A percentile compares a stretch with the other conserved stretches of the same genome.
These are phyloP conservation scores for Fregata magnificens DNA, from an alignment of 2,113 vertebrate genomes.

Conservation along the genomic window DNA sequence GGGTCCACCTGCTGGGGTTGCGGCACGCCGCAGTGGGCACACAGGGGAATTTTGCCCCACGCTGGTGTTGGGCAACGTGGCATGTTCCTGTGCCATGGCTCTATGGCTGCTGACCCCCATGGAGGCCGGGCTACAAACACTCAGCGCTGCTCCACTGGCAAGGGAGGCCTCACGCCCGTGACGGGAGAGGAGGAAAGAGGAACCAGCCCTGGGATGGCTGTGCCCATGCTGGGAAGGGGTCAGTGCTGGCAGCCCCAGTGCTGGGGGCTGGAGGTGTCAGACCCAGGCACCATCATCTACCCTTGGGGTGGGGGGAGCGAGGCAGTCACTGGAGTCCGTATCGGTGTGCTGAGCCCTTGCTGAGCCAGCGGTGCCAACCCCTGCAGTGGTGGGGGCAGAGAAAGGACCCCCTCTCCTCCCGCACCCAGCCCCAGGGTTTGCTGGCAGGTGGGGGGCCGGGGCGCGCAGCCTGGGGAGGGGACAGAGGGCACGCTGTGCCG, in stretches of 20 bases:
- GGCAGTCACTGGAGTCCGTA: fast-evolving
- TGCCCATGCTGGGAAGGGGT: fast-evolving
- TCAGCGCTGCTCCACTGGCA: fast-evolving
- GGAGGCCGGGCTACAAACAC: neutral
- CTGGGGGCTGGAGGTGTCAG: neutral
- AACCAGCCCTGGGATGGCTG: fast-evolving
- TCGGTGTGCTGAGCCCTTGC: neutral
- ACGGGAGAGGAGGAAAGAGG: neutral
- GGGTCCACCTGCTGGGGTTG: neutral
- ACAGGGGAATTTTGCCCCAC: neutral
- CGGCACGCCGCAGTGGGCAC: fast-evolving
- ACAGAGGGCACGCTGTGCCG: fast-evolving
- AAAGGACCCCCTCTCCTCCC: fast-evolving
- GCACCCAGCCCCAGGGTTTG: fast-evolving
- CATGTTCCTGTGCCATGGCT: neutral
- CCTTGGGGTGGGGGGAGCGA: neutral
- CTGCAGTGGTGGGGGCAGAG: neutral
- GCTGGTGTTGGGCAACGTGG: fast-evolving
- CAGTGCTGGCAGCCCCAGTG: neutral
- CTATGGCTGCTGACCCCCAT: neutral
- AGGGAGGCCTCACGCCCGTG: fast-evolving
- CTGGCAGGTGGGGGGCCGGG: neutral
- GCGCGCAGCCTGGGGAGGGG: neutral
- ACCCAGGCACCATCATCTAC: neutral
- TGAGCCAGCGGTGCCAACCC: neutral